These are phyloP conservation scores for Hesperia comma DNA, from an alignment of 2,888 invertebrate genomes.

Conservation along the genomic window DNA sequence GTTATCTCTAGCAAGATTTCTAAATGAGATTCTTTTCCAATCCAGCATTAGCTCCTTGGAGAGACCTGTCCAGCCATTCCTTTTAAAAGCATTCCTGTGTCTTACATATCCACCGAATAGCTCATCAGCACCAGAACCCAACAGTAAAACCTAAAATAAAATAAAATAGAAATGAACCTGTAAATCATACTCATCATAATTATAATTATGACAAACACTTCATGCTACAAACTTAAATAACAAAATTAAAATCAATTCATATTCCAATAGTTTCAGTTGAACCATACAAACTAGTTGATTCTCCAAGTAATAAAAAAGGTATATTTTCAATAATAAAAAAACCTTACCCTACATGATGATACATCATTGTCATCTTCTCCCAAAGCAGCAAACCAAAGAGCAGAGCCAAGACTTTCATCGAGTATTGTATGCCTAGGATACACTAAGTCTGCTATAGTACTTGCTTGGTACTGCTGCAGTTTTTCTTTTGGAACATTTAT, in stretches of 20 bases:
- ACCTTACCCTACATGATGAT: slow-evolving; percentile 86
- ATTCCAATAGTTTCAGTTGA: too few species aligned
- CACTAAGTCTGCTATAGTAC: slow-evolving; percentile 89
- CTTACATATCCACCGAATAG: slow-evolving; percentile 97
- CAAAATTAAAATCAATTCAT: too few species aligned
- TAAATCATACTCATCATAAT: too few species aligned
- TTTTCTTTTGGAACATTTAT: slow-evolving; percentile 89
- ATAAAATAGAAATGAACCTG: too few species aligned
- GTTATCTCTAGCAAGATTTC: slow-evolving; percentile 98
- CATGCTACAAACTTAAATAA: too few species aligned
- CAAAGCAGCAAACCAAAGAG: slow-evolving; percentile 97
- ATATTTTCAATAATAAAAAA: slow-evolving; percentile 34
- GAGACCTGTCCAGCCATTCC: slow-evolving; percentile 82
- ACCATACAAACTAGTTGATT: too few species aligned
- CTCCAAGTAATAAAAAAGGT: neutral
- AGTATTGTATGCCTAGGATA: slow-evolving; percentile 94
- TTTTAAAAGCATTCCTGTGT: slow-evolving; percentile 89
- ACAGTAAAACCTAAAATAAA: slow-evolving; percentile 86
- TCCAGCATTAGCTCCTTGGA: slow-evolving; percentile 88
- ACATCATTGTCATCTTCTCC: slow-evolving; percentile 83
- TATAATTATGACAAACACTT: too few species aligned
- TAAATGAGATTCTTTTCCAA: slow-evolving; percentile 91
- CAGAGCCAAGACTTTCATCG: slow-evolving; percentile 98
- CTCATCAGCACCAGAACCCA: slow-evolving; percentile 99
- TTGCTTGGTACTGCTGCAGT: slow-evolving; percentile 82